phyloP scores from a whole-genome alignment of 2,888 invertebrate species.

The Gymnoscelis rufifasciata region DNA sequence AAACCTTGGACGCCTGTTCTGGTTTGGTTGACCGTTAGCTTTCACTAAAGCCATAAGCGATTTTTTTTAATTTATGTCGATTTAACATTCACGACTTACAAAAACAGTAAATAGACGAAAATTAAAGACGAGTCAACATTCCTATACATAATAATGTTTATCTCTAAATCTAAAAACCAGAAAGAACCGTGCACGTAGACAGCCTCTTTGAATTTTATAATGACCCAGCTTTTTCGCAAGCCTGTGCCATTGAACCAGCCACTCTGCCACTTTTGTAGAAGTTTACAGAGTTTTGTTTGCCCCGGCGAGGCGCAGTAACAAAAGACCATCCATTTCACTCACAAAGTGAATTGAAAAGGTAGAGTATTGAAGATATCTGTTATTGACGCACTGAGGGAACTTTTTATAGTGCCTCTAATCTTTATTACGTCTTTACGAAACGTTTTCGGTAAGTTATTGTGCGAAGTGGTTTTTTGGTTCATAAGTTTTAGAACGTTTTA shows the following conservation, averaged over 20 bases:
- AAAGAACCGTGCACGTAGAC: no score
- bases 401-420: constrained; percentile 7
- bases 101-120: no score
- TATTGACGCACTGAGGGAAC: constrained; percentile 32
- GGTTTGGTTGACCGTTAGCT: no score
- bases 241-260: constrained; percentile 35
- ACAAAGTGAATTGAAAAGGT: constrained; percentile 41
- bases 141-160: no score
- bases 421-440: no score
- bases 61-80: no score
- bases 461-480: not conserved
- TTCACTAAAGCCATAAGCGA: no score
- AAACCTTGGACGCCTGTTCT: no score
- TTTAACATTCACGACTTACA: no score
- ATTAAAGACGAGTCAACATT: no score
- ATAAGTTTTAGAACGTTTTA: no score
- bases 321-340: constrained; percentile 53
- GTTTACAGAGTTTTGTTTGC: constrained; percentile 53
- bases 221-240: constrained; percentile 1
- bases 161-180: no score
- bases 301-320: constrained; percentile 45
- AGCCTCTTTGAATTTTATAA: not conserved
- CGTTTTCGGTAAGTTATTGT: not conserved
- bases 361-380: constrained; percentile 42
- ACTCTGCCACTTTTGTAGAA: constrained; percentile 47